Evolutionary conservation across 2,888 invertebrate genomes (phyloP).

Genomic region (Diloba caeruleocephala): DNA sequence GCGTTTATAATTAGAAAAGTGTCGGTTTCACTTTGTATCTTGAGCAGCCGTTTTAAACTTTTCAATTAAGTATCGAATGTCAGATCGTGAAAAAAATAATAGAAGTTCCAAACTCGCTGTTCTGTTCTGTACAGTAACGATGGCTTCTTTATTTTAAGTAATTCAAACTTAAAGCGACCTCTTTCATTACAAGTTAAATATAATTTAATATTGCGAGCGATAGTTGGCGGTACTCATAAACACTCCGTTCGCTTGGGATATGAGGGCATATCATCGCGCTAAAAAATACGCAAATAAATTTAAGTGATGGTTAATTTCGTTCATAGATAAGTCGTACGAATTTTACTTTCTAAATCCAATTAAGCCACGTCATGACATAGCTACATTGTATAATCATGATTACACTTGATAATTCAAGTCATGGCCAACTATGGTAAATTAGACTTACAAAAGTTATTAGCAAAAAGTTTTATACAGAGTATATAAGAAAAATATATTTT

Average conservation of each 20-base stretch:
- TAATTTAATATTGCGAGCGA: constrained; percentile 3
- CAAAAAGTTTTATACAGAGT: no score
- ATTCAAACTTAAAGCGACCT: constrained; percentile 34
- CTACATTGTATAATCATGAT: no score
- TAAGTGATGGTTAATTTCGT: no score
- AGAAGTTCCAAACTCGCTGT: constrained; percentile 57
- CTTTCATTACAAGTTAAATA: not conserved
- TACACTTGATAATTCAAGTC: no score
- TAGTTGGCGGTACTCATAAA: not conserved
- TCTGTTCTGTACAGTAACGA: constrained; percentile 52
- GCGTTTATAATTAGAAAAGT: constrained; percentile 54
- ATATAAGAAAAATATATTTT: no score
- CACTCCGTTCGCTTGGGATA: not conserved
- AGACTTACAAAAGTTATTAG: no score
- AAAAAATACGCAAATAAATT: no score
- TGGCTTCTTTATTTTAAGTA: constrained; percentile 54
- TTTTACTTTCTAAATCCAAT: no score
- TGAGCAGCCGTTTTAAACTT: constrained; percentile 65
- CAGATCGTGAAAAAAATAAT: constrained; percentile 68
- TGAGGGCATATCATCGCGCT: no score
- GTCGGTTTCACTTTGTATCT: constrained; percentile 44
- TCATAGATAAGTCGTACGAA: no score
- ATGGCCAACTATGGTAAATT: no score
- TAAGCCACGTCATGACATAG: no score
- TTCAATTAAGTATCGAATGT: constrained; percentile 73